Evolutionary conservation across 2,113 vertebrate species (phyloP), one percentile per base, ranked within the genome.

Genomic region (Gallinago undulata): DNA sequence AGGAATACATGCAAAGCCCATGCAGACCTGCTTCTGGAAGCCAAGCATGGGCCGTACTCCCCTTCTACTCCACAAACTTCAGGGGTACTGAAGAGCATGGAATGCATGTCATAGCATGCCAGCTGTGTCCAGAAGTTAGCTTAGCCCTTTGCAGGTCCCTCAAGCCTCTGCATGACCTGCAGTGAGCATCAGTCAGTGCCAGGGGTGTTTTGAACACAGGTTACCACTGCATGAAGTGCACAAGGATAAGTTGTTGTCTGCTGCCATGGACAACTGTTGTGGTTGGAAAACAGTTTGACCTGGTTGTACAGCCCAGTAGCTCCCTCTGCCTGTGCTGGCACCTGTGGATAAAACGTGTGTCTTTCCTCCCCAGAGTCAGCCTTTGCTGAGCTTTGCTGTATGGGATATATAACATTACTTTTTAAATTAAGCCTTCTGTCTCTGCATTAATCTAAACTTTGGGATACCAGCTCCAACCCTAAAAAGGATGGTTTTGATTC

Each of bases 141-240:
- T 62, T 57, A n/a, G 67, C 14, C 19, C 50, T 51, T 1, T 0
- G 0, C 31, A 63, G 63, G 62, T 59, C 13, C 15, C 7, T n/a
- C 1, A 2, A 43, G 47, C 17, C 13, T 53, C 47, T 79, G 37
- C 7, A 64, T 73, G 43, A 82, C 39, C 39, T 56, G 11, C 24
- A 72, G 9, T 30, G 57, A 50, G 10, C 24, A 30, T 78, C 43
- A 31, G 53, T 62, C 24, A 27, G 19, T 80, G 19, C 33, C 1
- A 6, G 0, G 2, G 10, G 7, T 69, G 23, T 76, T 93, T 8
- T 62, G 72, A 76, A 60, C 28, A 33, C 56, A 62, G 25, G 28
- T 28, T 75, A 47, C 15, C 6, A 25, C 8, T 80, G 41, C 6
- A 9, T n/a, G 22, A 84, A 74, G 31, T 41, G 7, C 56, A 48